Evolutionary conservation across 2,113 vertebrate genomes (phyloP).

Genomic region (Psittacula cyanocephala): DNA sequence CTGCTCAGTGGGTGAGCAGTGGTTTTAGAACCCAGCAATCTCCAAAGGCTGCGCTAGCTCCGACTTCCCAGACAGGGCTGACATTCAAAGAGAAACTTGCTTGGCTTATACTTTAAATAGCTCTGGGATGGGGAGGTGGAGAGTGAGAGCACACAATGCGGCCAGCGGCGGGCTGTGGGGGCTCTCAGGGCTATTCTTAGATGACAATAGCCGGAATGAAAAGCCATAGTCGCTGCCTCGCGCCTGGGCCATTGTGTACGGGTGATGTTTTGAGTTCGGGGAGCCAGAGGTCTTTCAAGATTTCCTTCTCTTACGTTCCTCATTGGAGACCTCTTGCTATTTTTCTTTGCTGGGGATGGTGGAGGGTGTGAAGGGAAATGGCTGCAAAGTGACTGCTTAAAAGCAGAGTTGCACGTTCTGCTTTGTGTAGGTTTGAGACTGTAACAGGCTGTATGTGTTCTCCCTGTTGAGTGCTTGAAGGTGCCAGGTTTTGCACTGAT

Average conservation of each 20-base stretch:
- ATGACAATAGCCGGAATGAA: constrained; percentile 74
- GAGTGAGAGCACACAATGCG: constrained; percentile 39
- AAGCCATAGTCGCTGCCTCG: constrained; percentile 29
- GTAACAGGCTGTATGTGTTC: rapidly evolving
- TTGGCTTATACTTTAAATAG: constrained; percentile 61
- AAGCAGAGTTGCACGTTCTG: not conserved
- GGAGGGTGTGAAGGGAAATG: not conserved
- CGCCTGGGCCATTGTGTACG: constrained; percentile 36
- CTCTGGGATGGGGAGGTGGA: constrained; percentile 35
- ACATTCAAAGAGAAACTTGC: not conserved
- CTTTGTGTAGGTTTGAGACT: not conserved
- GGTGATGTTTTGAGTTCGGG: not conserved
- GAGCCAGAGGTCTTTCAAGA: not conserved
- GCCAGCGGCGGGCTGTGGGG: constrained; percentile 30
- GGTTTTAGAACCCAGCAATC: not conserved
- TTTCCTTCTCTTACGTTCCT: not conserved
- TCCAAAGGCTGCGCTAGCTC: not conserved
- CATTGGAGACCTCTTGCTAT: not conserved
- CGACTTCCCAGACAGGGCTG: not conserved
- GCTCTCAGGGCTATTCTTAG: constrained; percentile 73
- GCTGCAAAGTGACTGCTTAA: not conserved
- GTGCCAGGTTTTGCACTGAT: not conserved
- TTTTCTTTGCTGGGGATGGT: not conserved
- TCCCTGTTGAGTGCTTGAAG: not conserved
- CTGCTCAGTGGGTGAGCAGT: not conserved